phyloP scores from a whole-genome alignment of 2,113 vertebrate genomes.

The Pimephales promelas region DNA sequence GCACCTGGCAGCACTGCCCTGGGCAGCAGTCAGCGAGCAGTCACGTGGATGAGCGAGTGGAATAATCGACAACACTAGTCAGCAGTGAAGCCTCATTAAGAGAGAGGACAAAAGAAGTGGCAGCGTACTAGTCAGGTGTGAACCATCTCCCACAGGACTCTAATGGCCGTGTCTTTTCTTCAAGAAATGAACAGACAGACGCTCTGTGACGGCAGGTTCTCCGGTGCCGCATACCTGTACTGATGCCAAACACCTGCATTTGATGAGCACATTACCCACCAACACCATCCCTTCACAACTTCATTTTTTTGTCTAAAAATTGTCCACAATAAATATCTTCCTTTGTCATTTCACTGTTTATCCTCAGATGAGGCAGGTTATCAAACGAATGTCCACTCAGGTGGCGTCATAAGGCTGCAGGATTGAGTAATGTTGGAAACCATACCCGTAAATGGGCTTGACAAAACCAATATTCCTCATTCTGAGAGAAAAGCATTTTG shows the following conservation, averaged over 20 bases:
- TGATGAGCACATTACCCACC: conserved; percentile 1
- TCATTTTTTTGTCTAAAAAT: neutral
- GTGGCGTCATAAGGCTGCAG: neutral
- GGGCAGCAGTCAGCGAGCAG: conserved; percentile 16
- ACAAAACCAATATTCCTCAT: conserved; percentile 5
- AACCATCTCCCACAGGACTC: conserved; percentile 24
- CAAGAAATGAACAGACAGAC: neutral
- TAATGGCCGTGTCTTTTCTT: conserved; percentile 17
- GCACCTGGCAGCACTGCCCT: conserved; percentile 23
- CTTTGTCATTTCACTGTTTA: neutral
- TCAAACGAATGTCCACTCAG: neutral
- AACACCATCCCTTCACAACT: neutral
- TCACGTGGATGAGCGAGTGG: conserved; percentile 32
- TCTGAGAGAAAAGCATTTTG: neutral
- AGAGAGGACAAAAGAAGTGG: conserved; percentile 21
- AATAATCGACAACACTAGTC: conserved; percentile 33
- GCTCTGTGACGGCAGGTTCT: neutral
- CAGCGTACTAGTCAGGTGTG: conserved; percentile 18
- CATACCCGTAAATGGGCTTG: neutral
- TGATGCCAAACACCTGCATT: conserved; percentile 10
- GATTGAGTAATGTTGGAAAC: neutral
- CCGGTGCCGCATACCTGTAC: neutral
- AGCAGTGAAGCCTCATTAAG: conserved; percentile 40
- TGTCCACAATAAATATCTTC: neutral
- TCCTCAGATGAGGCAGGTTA: neutral